Conservation (phyloP, 1,140 invertebrate genomes). For the Choristoneura fumiferana region DNA sequence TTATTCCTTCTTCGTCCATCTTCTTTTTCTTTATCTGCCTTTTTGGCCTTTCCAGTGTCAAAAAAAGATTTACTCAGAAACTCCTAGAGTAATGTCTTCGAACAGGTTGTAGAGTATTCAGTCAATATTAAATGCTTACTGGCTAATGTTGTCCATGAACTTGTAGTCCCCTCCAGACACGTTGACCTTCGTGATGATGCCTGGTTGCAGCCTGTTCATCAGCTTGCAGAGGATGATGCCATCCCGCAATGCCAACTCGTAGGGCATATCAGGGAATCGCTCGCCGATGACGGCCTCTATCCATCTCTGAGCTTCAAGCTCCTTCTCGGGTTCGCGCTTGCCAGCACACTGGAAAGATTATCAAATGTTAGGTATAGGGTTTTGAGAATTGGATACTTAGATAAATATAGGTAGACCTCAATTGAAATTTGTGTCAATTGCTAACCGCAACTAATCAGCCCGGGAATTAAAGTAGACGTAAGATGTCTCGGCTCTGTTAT, state of each 20-base stretch:
- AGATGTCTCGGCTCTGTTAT: too few relatives aligned
- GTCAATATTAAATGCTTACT: constrained; percentile 79
- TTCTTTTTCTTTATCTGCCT: too few relatives aligned
- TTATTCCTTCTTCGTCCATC: too few relatives aligned
- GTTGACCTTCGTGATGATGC: constrained; percentile 92
- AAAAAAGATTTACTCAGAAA: too few relatives aligned
- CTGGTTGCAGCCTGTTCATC: constrained; percentile 92
- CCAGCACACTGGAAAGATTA: constrained; percentile 84
- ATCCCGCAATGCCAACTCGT: constrained; percentile 90
- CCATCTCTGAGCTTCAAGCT: constrained; percentile 92
- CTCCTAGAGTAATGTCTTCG: too few relatives aligned
- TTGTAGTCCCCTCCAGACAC: constrained; percentile 93
- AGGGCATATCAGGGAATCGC: constrained; percentile 84
- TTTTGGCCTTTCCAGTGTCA: too few relatives aligned
- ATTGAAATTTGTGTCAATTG: too few relatives aligned
- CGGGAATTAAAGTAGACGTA: too few relatives aligned
- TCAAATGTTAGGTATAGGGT: constrained; percentile 13
- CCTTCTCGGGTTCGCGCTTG: constrained; percentile 91
- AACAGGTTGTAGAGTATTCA: not conserved
- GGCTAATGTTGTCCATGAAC: constrained; percentile 96
- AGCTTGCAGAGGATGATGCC: constrained; percentile 90
- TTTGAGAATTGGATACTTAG: too few relatives aligned
- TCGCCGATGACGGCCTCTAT: constrained; percentile 91
- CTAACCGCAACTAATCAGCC: too few relatives aligned
- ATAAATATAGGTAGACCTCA: too few relatives aligned